Conservation (phyloP, 2,888 invertebrate species). For the Drosophila meridiana region DNA sequence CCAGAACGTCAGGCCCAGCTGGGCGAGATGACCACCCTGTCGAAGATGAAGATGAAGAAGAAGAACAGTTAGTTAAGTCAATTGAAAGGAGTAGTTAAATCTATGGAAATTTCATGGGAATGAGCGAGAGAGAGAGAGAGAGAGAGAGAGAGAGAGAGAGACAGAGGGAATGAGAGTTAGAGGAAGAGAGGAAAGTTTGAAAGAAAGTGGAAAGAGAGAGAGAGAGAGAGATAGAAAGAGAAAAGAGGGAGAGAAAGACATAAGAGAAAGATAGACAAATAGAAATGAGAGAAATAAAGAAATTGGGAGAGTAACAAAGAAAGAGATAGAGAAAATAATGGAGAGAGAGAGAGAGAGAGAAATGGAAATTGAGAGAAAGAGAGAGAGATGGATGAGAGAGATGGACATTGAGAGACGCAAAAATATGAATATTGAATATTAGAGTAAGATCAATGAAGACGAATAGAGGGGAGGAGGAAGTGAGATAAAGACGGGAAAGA, state of each 20-base stretch:
- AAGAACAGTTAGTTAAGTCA: background rate
- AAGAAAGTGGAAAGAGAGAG: background rate
- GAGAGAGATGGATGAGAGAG: background rate
- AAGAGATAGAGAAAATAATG: background rate
- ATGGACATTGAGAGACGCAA: too few species aligned
- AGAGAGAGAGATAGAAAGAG: background rate
- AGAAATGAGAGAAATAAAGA: background rate
- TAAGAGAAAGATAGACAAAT: background rate
- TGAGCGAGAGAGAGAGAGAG: background rate
- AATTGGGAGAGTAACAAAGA: background rate
- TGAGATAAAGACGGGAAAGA: too few species aligned
- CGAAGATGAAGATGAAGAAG: background rate
- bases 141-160: background rate
- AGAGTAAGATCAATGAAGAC: too few species aligned
- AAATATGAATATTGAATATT: too few species aligned
- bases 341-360: background rate
- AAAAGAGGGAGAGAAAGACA: background rate
- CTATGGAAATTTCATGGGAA: background rate
- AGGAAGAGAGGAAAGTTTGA: background rate
- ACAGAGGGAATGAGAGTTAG: background rate
- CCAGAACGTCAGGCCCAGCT: constrained; percentile 92
- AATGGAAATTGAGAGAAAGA: background rate
- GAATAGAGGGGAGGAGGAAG: too few species aligned
- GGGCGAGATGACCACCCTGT: constrained; percentile 91
- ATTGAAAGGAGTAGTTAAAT: background rate